phyloP scores from a whole-genome alignment of 2,113 vertebrate species.

The Macaca fascicularis region DNA sequence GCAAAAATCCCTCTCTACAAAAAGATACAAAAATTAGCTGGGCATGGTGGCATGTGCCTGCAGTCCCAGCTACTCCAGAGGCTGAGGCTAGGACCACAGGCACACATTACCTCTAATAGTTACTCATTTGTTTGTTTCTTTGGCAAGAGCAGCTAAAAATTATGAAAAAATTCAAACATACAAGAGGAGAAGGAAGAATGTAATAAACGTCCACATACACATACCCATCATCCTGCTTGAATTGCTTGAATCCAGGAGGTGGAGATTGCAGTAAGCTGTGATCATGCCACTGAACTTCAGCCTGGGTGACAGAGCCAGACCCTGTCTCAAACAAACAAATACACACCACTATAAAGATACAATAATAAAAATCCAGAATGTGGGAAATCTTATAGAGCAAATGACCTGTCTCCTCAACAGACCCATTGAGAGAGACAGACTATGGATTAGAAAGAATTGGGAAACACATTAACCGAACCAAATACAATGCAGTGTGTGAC shows the following conservation, averaged over 20 bases:
- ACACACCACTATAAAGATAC: not conserved
- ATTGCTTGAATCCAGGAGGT: not conserved
- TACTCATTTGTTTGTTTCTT: not conserved
- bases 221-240: not conserved
- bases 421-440: not conserved
- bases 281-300: too few relatives aligned
- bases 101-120: not conserved
- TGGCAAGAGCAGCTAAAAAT: not conserved
- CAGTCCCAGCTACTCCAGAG: too few relatives aligned
- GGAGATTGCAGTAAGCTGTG: not conserved
- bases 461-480: not conserved
- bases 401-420: not conserved
- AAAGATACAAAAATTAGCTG: too few relatives aligned
- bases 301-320: too few relatives aligned
- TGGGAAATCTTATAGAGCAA: not conserved
- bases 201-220: not conserved
- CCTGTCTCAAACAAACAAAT: not conserved
- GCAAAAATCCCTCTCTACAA: too few relatives aligned
- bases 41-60: too few relatives aligned
- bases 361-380: not conserved
- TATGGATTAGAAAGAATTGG: not conserved
- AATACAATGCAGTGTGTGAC: not conserved
- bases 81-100: too few relatives aligned
- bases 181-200: not conserved
- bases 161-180: not conserved